Evolutionary conservation across 2,888 invertebrate species (phyloP).

Genomic region (Drosophila pseudotakahashii): DNA sequence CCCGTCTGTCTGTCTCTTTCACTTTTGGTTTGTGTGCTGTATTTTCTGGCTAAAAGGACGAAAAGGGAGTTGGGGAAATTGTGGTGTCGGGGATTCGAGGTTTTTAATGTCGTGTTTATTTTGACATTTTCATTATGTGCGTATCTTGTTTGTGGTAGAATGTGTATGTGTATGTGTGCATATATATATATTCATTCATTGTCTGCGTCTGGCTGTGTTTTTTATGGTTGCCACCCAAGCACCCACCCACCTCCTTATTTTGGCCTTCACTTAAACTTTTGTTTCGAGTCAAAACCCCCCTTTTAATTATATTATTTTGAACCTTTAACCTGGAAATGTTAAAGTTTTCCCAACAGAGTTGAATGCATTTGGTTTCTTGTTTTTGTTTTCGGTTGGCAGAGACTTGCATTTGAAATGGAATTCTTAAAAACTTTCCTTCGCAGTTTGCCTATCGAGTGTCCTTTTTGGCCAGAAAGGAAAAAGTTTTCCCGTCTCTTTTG

Average conservation of each 20-base stretch:
- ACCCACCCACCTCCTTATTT: neutral
- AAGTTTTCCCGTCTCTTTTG: slow-evolving; percentile 46
- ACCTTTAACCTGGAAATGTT: slow-evolving; percentile 61
- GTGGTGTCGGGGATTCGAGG: slow-evolving; percentile 24
- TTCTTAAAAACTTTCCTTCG: slow-evolving; percentile 34
- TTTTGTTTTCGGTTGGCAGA: neutral
- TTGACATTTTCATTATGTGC: slow-evolving; percentile 82
- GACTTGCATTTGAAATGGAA: slow-evolving; percentile 32
- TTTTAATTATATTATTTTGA: slow-evolving; percentile 72
- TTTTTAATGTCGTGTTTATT: slow-evolving; percentile 81
- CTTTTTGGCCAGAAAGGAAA: slow-evolving; percentile 28
- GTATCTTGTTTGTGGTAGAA: slow-evolving; percentile 35
- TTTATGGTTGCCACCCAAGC: slow-evolving; percentile 38
- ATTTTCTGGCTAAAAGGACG: slow-evolving; percentile 13
- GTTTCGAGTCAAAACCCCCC: slow-evolving; percentile 42
- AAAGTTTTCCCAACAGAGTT: slow-evolving; percentile 28
- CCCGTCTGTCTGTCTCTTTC: slow-evolving; percentile 31
- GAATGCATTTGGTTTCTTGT: slow-evolving; percentile 24
- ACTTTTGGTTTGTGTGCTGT: slow-evolving; percentile 12
- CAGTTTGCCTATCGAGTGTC: slow-evolving; percentile 47
- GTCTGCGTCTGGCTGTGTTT: slow-evolving; percentile 54
- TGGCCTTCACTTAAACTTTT: slow-evolving; percentile 39
- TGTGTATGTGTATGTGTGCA: slow-evolving; percentile 23
- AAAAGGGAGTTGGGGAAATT: neutral
- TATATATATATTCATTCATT: slow-evolving; percentile 35